A percentile compares a stretch with the other conserved stretches of the same genome.
Conservation (phyloP, 1,140 invertebrate genomes). For the Drosophila funebris region DNA sequence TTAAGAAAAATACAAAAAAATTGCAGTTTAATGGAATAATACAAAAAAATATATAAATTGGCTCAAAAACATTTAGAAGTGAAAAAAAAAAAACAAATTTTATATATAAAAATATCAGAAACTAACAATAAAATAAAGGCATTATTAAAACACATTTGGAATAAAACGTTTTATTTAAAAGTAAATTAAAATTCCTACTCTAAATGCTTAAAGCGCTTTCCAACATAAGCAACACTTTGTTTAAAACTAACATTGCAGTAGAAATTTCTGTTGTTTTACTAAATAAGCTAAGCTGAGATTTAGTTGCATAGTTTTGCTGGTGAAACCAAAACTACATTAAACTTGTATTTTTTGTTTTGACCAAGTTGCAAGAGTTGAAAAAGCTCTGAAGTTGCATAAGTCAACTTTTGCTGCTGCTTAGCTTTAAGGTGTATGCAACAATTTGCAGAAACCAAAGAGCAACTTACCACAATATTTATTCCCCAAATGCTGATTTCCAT, state of each 20-base stretch:
- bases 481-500: slow-evolving; percentile 7
- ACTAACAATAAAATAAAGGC: no score
- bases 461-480: slow-evolving; percentile 1
- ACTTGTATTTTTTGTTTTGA: slow-evolving; percentile 6
- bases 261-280: background rate
- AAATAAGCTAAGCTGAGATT: slow-evolving; percentile 2
- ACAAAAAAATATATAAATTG: no score
- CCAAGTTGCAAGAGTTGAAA: background rate
- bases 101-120: no score
- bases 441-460: background rate
- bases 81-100: no score
- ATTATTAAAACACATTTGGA: no score
- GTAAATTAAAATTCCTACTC: no score
- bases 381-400: background rate
- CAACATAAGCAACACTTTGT: background rate
- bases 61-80: no score
- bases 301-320: background rate
- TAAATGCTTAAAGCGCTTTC: background rate
- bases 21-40: no score
- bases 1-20: no score
- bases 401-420: background rate
- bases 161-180: no score
- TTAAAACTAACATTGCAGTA: background rate
- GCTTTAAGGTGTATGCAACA: background rate
- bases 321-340: background rate